Evolutionary conservation across 1,140 invertebrate species (phyloP), one percentile per base, ranked within the genome.

Genomic region (Drosophila persimilis): DNA sequence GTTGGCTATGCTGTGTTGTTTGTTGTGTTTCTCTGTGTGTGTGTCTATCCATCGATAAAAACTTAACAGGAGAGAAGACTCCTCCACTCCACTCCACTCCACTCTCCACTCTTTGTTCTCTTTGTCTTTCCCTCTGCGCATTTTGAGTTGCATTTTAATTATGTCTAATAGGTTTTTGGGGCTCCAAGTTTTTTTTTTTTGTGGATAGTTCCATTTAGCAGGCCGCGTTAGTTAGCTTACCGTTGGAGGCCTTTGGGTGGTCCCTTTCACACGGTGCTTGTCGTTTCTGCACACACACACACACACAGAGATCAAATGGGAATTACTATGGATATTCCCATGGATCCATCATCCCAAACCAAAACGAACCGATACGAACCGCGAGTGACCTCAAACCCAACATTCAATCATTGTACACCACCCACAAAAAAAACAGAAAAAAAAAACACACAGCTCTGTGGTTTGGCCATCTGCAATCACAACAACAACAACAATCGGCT

Each of bases 381-480:
- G 35, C 5, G 35, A 39, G 11, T 54, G 79, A 83, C 71, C 71
- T 88, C 75, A 59, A 83, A 62, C 11, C 51, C 62, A 60, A 52
- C 84, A 72, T 78, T 88, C 81, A 81, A 88, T 88, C 84, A 88
- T 81, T 67, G 64, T 69, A 63, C 83, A 76, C 83, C 83, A 86
- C 83, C 81, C 81, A 81, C 83, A 46, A 45, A 17, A 79, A 79
- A 44, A 45, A 17, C 73, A 52, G 15, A 15, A 15, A 15, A 15
- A 15, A 79, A 52, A 44, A 45, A 17, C 73, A 52, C n/a, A 63
- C 54, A 65, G 60, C 47, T 64, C 55, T 73, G 39, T 66, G 64
- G 65, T 58, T 73, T 46, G 74, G 64, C 73, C 51, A 80, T 84
- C 77, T 85, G 77, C 76, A 79, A 63, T 46, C 56, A 43, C 76